These are phyloP conservation scores for Melanophora roralis DNA, from an alignment of 2,888 invertebrate genomes.

Conservation along the genomic window DNA sequence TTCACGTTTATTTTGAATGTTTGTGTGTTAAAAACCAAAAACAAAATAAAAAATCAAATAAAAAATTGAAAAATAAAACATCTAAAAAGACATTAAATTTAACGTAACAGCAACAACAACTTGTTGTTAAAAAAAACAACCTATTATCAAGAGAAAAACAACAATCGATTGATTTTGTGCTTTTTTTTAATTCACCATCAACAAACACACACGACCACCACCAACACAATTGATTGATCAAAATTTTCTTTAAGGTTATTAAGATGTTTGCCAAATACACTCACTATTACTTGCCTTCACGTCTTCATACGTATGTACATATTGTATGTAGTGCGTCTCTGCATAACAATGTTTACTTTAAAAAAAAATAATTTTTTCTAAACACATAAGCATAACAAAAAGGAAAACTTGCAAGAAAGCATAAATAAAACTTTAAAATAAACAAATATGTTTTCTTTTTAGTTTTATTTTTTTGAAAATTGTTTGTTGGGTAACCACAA, in stretches of 20 bases:
- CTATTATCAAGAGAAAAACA: conserved; percentile 38
- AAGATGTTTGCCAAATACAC: not conserved
- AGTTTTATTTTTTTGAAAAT: not conserved
- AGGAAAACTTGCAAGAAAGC: not conserved
- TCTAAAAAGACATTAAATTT: conserved; percentile 22
- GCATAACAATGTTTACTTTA: not conserved
- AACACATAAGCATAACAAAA: not conserved
- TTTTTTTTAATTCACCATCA: conserved; percentile 33
- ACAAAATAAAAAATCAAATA: conserved; percentile 2
- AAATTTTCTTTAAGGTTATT: conserved; percentile 22
- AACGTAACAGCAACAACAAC: conserved; percentile 49
- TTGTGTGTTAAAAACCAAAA: conserved; percentile 23
- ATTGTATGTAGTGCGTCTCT: not conserved
- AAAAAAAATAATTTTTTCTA: not conserved
- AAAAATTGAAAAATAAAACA: conserved; percentile 9
- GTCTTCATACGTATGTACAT: not conserved
- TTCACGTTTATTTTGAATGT: not conserved
- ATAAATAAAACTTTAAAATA: not conserved
- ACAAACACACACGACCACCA: conserved; percentile 55
- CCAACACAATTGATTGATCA: conserved; percentile 32
- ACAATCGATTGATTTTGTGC: conserved; percentile 37
- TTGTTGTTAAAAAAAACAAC: conserved; percentile 52
- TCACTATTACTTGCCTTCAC: not conserved
- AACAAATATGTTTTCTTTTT: not conserved
- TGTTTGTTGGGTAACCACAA: conserved; percentile 32